These are phyloP conservation scores for Lonchura striata DNA, from an alignment of 2,113 vertebrate species.

Conservation along the genomic window DNA sequence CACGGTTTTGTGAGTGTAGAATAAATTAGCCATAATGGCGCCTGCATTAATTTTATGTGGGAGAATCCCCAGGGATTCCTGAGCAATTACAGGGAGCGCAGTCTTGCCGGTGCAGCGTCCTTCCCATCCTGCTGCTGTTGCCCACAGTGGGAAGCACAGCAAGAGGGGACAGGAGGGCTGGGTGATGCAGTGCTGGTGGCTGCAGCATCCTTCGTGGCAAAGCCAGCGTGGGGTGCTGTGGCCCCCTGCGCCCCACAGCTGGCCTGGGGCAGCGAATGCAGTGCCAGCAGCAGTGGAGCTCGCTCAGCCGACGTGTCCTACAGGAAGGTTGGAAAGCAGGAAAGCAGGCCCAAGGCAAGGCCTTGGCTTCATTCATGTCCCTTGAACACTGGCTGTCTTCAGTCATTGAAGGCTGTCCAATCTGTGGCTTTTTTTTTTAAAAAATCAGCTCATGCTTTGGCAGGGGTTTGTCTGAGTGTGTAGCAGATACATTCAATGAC, in stretches of 20 bases:
- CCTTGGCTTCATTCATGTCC: not conserved
- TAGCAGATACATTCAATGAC: not conserved
- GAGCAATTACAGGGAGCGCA: slow-evolving; percentile 6
- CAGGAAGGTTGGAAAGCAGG: not conserved
- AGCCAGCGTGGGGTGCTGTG: not conserved
- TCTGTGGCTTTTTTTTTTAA: slow-evolving; percentile 30
- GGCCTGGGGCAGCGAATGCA: fast-evolving
- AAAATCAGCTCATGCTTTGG: not conserved
- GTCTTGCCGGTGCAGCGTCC: not conserved
- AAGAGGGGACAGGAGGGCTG: not conserved
- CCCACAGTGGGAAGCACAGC: not conserved
- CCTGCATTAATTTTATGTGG: slow-evolving; percentile 52
- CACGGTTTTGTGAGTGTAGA: not conserved
- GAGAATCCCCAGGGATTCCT: slow-evolving; percentile 43
- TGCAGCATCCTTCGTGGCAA: fast-evolving
- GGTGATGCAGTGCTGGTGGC: fast-evolving
- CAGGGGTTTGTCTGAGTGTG: not conserved
- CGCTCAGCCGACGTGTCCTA: fast-evolving
- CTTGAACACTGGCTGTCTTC: not conserved
- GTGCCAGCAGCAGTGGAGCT: fast-evolving
- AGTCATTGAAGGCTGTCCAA: not conserved
- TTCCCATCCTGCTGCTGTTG: not conserved
- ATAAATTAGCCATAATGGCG: slow-evolving; percentile 30
- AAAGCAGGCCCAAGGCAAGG: not conserved
- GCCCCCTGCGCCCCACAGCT: fast-evolving